A percentile compares a stretch with the other conserved stretches of the same genome.
These are phyloP conservation scores for Hemitrygon akajei DNA, from an alignment of 2,797 vertebrate genomes.

Conservation along the genomic window DNA sequence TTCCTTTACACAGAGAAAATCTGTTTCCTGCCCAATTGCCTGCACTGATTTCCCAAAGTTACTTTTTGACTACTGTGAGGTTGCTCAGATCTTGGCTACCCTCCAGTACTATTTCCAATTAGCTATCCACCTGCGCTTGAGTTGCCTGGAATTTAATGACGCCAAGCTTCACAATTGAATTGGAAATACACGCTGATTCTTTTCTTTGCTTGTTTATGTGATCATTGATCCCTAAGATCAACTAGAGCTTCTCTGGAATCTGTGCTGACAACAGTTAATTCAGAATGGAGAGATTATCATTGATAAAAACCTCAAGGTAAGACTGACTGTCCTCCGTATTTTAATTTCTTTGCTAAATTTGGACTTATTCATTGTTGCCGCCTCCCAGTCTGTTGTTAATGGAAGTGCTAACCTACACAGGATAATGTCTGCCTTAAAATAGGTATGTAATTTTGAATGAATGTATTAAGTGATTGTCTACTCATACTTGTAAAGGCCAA, in stretches of 20 bases:
- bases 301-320: neutral
- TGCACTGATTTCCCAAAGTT: neutral
- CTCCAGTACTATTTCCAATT: neutral
- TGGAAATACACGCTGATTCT: neutral
- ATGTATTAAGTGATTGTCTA: neutral
- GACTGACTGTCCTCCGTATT: neutral
- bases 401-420: neutral
- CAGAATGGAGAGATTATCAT: too few species aligned
- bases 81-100: neutral
- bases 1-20: neutral
- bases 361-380: neutral
- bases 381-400: neutral
- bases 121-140: neutral
- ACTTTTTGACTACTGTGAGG: neutral
- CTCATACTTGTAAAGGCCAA: neutral
- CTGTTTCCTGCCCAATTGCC: neutral
- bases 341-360: slow-evolving; percentile 15
- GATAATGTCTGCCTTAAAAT: slow-evolving; percentile 13
- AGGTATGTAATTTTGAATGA: neutral
- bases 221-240: neutral
- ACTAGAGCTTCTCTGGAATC: neutral
- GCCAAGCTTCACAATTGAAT: neutral
- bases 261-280: neutral
- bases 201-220: neutral
- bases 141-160: neutral